Base-by-base conservation (phyloP, 2,888 invertebrate genomes). In the Lutraria lutraria region DNA sequence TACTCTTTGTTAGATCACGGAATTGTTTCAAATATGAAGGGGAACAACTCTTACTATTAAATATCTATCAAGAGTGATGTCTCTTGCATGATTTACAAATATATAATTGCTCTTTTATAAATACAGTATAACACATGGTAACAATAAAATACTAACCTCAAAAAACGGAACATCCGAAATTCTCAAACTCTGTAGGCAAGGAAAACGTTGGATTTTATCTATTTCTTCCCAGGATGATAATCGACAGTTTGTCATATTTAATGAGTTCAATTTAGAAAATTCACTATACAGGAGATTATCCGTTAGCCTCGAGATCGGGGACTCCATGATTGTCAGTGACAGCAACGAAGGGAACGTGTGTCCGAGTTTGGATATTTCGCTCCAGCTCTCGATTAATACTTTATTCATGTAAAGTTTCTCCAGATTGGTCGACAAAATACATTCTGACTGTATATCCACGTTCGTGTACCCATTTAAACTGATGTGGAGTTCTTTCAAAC, bases 191-290 rank as follows among this genome's bases (percentile, higher is more conserved):
- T 97, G 98, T 87, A 99, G 97, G 16, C 98, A 97, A 0, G 98
- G 98, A 97, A 99, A 99, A 96, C 97, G 97, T 86, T 98, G 98
- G 93, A 99, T 97, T 94, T 98, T 97, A 95, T 99, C 99, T 89
- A 99, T 98, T 95, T 99, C 98, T 94, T 98, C 98, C 99, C 99
- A 99, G 63, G 98, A 98, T 81, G 98, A 97, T 83, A 99, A 97
- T 83, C 98, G 97, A 34, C 98, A 98, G 94, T 98, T 98, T 96
- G 98, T 99, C 91, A 99, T 97, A 97, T 98, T 99, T 21, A 97
- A 93, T 31, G 90, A 91, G 29, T 92, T 92, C 60, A 97, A 97
- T 95, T 97, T 97, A 88, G 98, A 97, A 97, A 97, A 98, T 94
- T 93, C 89, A 43, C 86, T 84, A 31, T 90, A 91, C 8, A 90